Evolutionary conservation across 2,888 invertebrate species (phyloP), one percentile per base, ranked within the genome.

Genomic region (Agriopis marginaria): DNA sequence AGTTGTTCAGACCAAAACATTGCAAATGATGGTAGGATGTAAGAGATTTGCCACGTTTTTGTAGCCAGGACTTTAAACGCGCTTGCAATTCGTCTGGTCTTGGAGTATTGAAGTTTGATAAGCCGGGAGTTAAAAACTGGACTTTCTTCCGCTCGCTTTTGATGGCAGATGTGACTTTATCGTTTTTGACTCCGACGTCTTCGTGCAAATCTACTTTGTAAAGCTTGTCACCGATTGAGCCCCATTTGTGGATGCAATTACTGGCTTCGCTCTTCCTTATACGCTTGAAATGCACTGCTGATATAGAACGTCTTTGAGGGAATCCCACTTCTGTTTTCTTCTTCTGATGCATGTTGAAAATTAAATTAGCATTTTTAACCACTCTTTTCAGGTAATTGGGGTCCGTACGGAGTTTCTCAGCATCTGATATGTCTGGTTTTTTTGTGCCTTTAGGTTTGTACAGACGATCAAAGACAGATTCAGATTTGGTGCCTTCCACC

Each of bases 21-120:
- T 95, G 95, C 45, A 95, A 82, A 78, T 95, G 95, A 12, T 93
- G 94, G 76, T 90, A 95, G 0, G 91, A 87, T 56, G 91, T 86
- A 0, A 94, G 58, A 0, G 92, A 89, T 75, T 95, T 95, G 0
- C 95, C 95, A 14, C 89, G 84, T 70, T 94, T 94, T 53, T 89
- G 84, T 7, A 96, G 81, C 95, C 95, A 96, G 0, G 89, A 85
- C 60, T 92, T 91, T 14, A 96, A 78, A 63, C 91, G 84, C 0
- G 82, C 70, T 69, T 91, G 91, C 17, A 95, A 65, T 66, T 95
- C 95, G 23, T 88, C 88, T 0, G 89, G 89, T 55, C 76, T 86
- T 0, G 94, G 94, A 2, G 93, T 92, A 65, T 91, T 92, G 9
- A 87, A 86, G 62, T 84, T 75, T 0, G 83, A 77, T 6, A 61